Evolutionary conservation across 2,797 vertebrate genomes (phyloP), one percentile per base, ranked within the genome.

Genomic region (Meriones psammophilus): DNA sequence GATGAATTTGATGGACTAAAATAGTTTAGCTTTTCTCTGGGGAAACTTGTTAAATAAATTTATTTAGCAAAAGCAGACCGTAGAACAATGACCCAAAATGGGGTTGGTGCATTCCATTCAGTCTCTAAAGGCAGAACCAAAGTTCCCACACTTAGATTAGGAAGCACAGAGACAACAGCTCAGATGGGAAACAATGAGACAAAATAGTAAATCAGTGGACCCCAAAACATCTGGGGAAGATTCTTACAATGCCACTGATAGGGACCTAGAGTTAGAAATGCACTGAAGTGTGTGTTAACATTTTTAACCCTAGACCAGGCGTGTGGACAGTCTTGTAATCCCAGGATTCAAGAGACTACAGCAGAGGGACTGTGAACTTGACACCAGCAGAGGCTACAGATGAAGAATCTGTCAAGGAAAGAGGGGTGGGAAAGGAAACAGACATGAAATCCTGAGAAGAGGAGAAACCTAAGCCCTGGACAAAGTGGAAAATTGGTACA

Each of bases 11-110:
- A 96, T 24, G 24, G 86, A 93, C 0, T 0, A 97, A 91, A 96
- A 58, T 20, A 74, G 36, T 92, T 79, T 92, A 76, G 58, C 39
- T 77, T 64, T 78, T 64, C 92, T 98, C 95, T 91, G 20, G 86
- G 92, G 91, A 97, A 94, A 96, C 89, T 91, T 86, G 3, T 58
- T 97, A 93, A 97, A 90, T 8, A 93, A 98, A 97, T 85, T 97
- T 94, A 95, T 91, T 64, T 64, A 68, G 81, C 84, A 96, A 94
- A 95, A 8, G 26, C 91, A 94, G 50, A 89, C 60, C 22, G 56
- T 74, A 56, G 26, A 95, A 89, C 54, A 64, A 86, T 96, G 87
- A 96, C 93, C 80, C n/a, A 1, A 76, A 88, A 73, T 9, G 71
- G 33, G 66, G 76, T 58, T 50, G 15, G 5, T 7, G 46, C 71